Evolutionary conservation across 2,888 invertebrate species (phyloP).

Genomic region (Ferrisia virgata): DNA sequence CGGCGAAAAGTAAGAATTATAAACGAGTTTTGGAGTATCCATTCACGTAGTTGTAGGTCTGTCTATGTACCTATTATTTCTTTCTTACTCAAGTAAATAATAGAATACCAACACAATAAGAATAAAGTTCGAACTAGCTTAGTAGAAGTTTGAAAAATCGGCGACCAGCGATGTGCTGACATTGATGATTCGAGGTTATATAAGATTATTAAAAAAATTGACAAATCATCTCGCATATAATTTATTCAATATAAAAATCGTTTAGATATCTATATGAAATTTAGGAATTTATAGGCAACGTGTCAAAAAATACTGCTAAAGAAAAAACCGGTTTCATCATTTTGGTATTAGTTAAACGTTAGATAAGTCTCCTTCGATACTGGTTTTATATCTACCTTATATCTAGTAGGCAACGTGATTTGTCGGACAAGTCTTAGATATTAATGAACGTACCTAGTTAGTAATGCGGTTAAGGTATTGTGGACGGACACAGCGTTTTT

Average conservation of each 20-base stretch:
- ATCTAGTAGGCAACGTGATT: conserved; percentile 16
- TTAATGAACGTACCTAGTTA: conserved; percentile 10
- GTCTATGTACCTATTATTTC: neutral
- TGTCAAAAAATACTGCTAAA: neutral
- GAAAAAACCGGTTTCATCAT: conserved; percentile 6
- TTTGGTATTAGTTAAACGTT: neutral
- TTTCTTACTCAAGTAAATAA: neutral
- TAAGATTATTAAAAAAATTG: neutral
- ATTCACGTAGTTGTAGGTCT: neutral
- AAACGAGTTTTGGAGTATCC: neutral
- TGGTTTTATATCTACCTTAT: conserved; percentile 20
- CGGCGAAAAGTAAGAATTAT: neutral
- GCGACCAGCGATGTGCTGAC: neutral
- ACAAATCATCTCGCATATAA: neutral
- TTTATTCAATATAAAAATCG: neutral
- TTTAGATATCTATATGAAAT: neutral
- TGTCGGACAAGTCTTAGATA: conserved; percentile 12
- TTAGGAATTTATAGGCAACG: neutral
- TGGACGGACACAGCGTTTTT: neutral
- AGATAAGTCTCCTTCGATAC: conserved; percentile 4
- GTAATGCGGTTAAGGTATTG: neutral
- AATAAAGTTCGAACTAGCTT: neutral
- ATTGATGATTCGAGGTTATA: neutral
- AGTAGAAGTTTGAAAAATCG: neutral
- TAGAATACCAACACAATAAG: neutral